Base-by-base conservation (phyloP, 2,797 vertebrate species). In the Pteropus rufus region DNA sequence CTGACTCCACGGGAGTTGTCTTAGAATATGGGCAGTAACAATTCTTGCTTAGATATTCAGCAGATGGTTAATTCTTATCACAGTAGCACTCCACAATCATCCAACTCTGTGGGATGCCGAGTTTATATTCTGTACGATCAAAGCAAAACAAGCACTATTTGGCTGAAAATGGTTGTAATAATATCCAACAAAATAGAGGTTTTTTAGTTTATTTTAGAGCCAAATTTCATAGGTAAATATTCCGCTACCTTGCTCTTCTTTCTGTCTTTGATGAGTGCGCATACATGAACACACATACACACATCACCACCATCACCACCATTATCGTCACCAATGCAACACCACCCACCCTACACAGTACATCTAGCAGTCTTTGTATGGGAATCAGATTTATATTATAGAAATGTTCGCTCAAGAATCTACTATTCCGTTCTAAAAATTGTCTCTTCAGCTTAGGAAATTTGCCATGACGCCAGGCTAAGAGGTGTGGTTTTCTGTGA, bases 21-120 rank as follows among this genome's bases (percentile, higher is more conserved):
- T 86, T 54, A 69, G 93, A 79, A 69, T 72, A 46, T 2, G 18
- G 62, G 83, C 49, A 58, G 19, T 18, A 46, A 23, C 9, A 10
- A 46, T 34, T 85, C 85, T 81, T 69, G 36, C 90, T 81, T 54
- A 77, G n/a, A 64, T 87, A n/a, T 15, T 29, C 41, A 46, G 93
- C 96, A 97, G 92, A 92, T 97, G 95, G 95, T 24, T 82, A n/a
- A 58, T 73, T 85, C 72, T 76, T 75, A 36, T 36, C 82, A 31
- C 88, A 70, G 70, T 6, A 16, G 64, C 62, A 24, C 36, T 41
- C 70, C 73, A 34, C 62, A n/a, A 10, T 26, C 67, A 62, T 62
- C 56, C 36, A 69, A 3, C 76, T 82, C 67, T 15, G 26, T 5
- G 24, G 92, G 77, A 49, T n/a, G 58, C 91, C n/a, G 24, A 69